These are phyloP conservation scores for Aphidius ervi DNA, from an alignment of 1,140 invertebrate genomes.

Conservation along the genomic window DNA sequence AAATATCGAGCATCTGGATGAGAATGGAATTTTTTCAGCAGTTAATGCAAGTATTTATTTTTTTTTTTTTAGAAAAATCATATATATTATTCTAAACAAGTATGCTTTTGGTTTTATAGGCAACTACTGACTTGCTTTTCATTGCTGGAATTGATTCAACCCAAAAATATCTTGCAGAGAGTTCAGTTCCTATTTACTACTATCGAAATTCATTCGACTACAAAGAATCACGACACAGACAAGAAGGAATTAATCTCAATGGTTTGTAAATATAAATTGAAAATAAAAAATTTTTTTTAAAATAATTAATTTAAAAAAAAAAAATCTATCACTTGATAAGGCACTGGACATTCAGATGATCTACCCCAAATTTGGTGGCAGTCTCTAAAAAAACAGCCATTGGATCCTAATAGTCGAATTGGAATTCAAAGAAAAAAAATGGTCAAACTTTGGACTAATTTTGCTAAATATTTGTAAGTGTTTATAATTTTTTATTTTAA, in stretches of 20 bases:
- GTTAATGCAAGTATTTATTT: too few species aligned
- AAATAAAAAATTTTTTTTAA: too few species aligned
- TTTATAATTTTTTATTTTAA: too few species aligned
- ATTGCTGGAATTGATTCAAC: neutral
- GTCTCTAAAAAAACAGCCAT: neutral
- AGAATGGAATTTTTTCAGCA: too few species aligned
- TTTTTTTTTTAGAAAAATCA: too few species aligned
- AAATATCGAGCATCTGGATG: too few species aligned
- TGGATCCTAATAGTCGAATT: conserved; percentile 3
- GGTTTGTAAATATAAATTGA: neutral
- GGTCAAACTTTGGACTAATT: conserved; percentile 4
- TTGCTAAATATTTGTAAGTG: conserved; percentile 1
- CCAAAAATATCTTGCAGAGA: neutral
- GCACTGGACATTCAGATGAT: conserved; percentile 4
- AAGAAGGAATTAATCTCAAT: neutral
- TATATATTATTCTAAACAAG: too few species aligned
- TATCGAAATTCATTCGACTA: conserved; percentile 10
- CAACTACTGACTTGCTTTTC: too few species aligned
- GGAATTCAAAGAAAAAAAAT: neutral
- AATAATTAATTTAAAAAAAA: too few species aligned
- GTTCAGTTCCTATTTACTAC: neutral
- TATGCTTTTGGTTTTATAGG: too few species aligned
- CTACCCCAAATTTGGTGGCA: neutral
- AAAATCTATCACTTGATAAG: neutral
- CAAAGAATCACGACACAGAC: neutral